Percentiles rank a stretch among this genome's conserved stretches.
These are phyloP conservation scores for Bursaphelenchus okinawaensis DNA, from an alignment of 2,888 invertebrate genomes.

Conservation along the genomic window DNA sequence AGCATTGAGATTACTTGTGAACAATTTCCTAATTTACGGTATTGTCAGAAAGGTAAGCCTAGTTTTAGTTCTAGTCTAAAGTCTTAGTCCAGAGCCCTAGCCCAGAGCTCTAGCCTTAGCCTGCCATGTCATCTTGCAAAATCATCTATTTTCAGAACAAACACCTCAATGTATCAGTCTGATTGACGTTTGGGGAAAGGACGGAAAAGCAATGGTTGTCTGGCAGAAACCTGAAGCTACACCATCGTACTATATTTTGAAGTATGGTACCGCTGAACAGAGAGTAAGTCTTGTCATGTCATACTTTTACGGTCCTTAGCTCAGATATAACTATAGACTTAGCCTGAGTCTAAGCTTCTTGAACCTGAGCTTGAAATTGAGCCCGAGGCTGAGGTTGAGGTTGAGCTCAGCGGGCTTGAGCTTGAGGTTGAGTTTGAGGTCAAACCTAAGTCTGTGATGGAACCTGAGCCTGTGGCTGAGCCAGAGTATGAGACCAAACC, in stretches of 20 bases:
- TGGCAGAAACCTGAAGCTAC: slow-evolving; percentile 33
- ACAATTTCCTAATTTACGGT: slow-evolving; percentile 37
- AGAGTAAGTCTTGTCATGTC: neutral
- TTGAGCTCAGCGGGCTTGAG: too few relatives aligned
- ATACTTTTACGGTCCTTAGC: too few relatives aligned
- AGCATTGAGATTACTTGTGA: slow-evolving; percentile 50
- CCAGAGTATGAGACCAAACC: too few relatives aligned
- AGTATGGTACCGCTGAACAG: slow-evolving; percentile 37
- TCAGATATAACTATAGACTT: too few relatives aligned
- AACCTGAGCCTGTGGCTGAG: too few relatives aligned
- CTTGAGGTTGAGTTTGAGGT: too few relatives aligned
- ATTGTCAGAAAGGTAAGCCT: slow-evolving; percentile 38
- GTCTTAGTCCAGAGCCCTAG: neutral
- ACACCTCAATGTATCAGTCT: slow-evolving; percentile 37
- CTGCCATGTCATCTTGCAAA: slow-evolving; percentile 1
- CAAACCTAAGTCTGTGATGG: too few relatives aligned
- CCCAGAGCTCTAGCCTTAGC: neutral
- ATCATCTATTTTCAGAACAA: slow-evolving; percentile 16
- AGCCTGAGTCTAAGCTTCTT: too few relatives aligned
- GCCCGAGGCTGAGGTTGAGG: too few relatives aligned
- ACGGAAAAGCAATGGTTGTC: slow-evolving; percentile 37
- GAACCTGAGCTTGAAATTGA: too few relatives aligned
- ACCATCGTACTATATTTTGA: slow-evolving; percentile 45
- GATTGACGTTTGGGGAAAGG: slow-evolving; percentile 34
- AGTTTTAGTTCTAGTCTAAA: neutral